These are phyloP conservation scores for Cremastobaeus sp. DNA, from an alignment of 2,888 invertebrate species.

Conservation along the genomic window DNA sequence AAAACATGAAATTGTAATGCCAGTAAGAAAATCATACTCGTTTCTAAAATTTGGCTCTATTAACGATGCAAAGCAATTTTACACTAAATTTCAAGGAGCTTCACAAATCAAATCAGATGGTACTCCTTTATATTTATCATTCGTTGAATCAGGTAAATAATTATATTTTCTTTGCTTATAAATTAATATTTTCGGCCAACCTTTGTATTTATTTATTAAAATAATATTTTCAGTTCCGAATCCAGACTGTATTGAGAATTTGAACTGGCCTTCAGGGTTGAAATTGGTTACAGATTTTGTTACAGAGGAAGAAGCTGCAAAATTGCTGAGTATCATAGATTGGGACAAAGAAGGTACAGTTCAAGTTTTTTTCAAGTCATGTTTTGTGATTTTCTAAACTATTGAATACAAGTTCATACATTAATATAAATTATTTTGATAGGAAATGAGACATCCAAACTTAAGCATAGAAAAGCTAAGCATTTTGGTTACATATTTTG, in stretches of 20 bases:
- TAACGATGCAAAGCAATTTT: constrained; percentile 81
- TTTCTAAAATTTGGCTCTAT: constrained; percentile 83
- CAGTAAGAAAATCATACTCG: constrained; percentile 89
- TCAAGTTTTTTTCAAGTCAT: too few species aligned
- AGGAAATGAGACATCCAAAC: constrained; percentile 63
- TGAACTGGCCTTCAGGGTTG: constrained; percentile 85
- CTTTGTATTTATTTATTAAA: too few species aligned
- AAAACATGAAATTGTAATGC: constrained; percentile 83
- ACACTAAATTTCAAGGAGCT: constrained; percentile 81
- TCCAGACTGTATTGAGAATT: constrained; percentile 44
- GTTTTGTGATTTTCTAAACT: too few species aligned
- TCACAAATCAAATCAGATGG: constrained; percentile 81
- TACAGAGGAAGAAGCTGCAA: constrained; percentile 83
- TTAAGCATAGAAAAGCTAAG: constrained; percentile 91
- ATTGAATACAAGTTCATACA: too few species aligned
- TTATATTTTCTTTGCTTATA: too few species aligned
- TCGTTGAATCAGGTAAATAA: constrained; percentile 82
- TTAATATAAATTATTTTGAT: constrained; percentile 5
- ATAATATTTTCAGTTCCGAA: constrained; percentile 73
- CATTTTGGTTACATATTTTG: constrained; percentile 96
- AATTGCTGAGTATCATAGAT: constrained; percentile 81
- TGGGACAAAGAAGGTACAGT: constrained; percentile 77
- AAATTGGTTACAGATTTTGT: constrained; percentile 85
- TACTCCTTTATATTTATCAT: constrained; percentile 84
- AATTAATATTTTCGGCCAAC: too few species aligned